phyloP scores from a whole-genome alignment of 2,113 vertebrate species.

The Neofelis nebulosa region DNA sequence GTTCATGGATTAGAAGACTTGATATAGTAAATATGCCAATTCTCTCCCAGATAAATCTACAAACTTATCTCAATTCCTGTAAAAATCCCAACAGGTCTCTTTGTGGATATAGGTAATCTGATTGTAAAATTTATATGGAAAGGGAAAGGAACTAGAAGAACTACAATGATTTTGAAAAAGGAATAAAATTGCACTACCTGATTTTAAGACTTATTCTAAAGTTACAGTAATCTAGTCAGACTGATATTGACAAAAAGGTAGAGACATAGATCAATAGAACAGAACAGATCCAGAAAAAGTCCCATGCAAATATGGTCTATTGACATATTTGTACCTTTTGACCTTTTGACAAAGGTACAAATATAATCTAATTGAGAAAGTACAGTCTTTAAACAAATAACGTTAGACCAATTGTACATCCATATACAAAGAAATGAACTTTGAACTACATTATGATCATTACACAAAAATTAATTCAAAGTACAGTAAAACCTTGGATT shows the following conservation, averaged over 20 bases:
- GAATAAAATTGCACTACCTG: not conserved
- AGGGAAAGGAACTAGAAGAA: not conserved
- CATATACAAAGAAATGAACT: not conserved
- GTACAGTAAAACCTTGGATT: too few relatives aligned
- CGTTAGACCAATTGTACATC: not conserved
- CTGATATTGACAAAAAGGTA: not conserved
- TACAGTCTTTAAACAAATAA: not conserved
- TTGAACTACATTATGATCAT: not conserved
- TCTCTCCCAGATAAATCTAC: not conserved
- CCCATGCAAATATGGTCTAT: not conserved
- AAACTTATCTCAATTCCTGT: not conserved
- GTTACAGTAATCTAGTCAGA: not conserved
- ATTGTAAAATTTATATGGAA: not conserved
- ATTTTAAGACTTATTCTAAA: not conserved
- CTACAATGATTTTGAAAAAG: not conserved
- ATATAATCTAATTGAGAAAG: not conserved
- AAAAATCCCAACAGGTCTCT: not conserved
- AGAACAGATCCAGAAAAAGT: not conserved
- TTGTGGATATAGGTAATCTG: not conserved
- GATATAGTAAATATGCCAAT: not conserved
- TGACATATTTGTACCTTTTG: not conserved
- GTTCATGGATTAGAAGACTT: not conserved
- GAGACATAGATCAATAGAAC: not conserved
- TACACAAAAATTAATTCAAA: not conserved
- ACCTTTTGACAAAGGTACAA: not conserved